phyloP scores from a whole-genome alignment of 2,888 invertebrate species.

The Cheilosia soror region DNA sequence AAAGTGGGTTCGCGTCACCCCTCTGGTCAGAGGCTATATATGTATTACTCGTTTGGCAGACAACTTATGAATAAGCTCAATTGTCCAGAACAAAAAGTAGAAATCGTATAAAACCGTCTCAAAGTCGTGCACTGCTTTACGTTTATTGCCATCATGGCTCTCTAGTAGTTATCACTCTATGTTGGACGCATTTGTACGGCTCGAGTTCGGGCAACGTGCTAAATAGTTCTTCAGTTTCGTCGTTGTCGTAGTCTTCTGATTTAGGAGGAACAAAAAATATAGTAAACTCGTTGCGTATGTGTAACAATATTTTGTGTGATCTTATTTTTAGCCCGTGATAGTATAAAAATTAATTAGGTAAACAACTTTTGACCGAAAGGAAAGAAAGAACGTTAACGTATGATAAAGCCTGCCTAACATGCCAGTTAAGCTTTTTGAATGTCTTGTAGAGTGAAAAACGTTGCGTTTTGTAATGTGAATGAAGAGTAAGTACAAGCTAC shows the following conservation, averaged over 20 bases:
- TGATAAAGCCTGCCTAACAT: not conserved
- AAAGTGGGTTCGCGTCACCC: constrained; percentile 22
- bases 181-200: constrained; percentile 39
- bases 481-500: not conserved
- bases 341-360: constrained; percentile 59
- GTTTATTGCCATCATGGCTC: constrained; percentile 59
- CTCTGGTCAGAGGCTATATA: constrained; percentile 45
- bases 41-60: constrained; percentile 56
- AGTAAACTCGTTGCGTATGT: constrained; percentile 60
- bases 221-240: constrained; percentile 64
- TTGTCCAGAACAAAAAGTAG: constrained; percentile 62
- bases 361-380: constrained; percentile 58
- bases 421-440: constrained; percentile 4
- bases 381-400: constrained; percentile 15
- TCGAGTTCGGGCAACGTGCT: constrained; percentile 62
- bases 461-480: constrained; percentile 31
- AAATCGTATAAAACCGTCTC: constrained; percentile 48
- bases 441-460: constrained; percentile 12
- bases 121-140: constrained; percentile 67
- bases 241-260: constrained; percentile 29
- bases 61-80: constrained; percentile 68
- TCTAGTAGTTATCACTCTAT: constrained; percentile 64
- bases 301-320: constrained; percentile 61
- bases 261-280: not conserved
- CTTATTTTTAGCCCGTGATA: constrained; percentile 54